Conservation (phyloP, 2,888 invertebrate genomes). For the Netelia fuscicornis region DNA sequence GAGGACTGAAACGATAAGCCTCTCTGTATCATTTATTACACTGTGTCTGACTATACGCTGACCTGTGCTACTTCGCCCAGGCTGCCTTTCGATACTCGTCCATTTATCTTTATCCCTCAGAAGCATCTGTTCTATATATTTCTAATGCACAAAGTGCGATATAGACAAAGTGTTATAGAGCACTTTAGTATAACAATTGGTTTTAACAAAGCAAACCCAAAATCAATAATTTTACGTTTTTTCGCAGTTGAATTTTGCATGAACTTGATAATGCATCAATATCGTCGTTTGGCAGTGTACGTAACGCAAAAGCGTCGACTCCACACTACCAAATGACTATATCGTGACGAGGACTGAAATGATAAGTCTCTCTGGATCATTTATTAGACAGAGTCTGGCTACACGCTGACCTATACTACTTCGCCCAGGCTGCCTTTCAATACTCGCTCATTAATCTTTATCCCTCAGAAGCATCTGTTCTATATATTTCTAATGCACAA, state of each 20-base stretch:
- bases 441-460: slow-evolving; percentile 42
- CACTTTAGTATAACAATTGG: too few relatives aligned
- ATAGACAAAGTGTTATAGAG: neutral
- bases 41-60: slow-evolving; percentile 13
- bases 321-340: neutral
- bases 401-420: slow-evolving; percentile 31
- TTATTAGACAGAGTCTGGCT: slow-evolving; percentile 22
- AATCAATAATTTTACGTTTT: too few relatives aligned
- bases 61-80: slow-evolving; percentile 22
- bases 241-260: neutral
- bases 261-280: slow-evolving; percentile 1
- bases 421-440: slow-evolving; percentile 2
- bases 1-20: slow-evolving; percentile 1
- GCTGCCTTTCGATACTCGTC: slow-evolving; percentile 16
- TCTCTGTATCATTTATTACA: slow-evolving; percentile 38
- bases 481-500: neutral
- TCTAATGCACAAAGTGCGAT: neutral
- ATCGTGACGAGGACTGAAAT: neutral
- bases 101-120: slow-evolving; percentile 43
- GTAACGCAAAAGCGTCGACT: neutral
- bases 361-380: slow-evolving; percentile 20
- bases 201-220: too few relatives aligned
- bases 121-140: slow-evolving; percentile 15
- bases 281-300: neutral
- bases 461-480: slow-evolving; percentile 19